Conservation (phyloP, 2,888 invertebrate genomes). For the Clitarchus hookeri region DNA sequence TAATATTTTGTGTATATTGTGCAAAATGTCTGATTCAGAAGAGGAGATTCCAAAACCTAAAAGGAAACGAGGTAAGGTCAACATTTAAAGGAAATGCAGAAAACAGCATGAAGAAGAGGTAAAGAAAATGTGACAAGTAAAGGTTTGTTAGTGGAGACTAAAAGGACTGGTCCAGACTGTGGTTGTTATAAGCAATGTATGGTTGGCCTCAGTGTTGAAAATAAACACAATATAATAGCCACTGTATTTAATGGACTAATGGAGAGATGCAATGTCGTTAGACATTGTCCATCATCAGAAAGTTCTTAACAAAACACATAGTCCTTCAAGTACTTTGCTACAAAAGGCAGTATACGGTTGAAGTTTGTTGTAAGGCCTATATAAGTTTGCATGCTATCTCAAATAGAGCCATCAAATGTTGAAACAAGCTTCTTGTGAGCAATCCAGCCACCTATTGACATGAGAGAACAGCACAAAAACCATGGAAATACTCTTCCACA, state of each 20-base stretch:
- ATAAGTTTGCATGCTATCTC: background rate
- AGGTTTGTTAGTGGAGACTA: conserved; percentile 15
- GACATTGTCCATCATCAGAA: background rate
- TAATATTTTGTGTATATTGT: too few species aligned
- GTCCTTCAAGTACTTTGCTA: background rate
- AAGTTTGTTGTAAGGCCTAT: background rate
- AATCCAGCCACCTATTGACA: background rate
- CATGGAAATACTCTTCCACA: background rate
- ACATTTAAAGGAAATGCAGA: too few species aligned
- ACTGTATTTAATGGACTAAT: conserved; percentile 5
- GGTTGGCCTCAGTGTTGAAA: background rate
- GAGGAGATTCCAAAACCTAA: too few species aligned
- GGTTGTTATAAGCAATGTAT: conserved; percentile 16
- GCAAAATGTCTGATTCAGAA: too few species aligned
- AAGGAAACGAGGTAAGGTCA: too few species aligned
- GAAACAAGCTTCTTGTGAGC: background rate
- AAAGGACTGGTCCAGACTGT: conserved; percentile 17
- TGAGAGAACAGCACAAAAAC: background rate
- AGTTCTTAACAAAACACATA: background rate
- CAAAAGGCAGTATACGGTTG: background rate
- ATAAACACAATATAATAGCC: background rate
- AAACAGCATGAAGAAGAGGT: background rate
- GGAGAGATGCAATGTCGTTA: conserved; percentile 15
- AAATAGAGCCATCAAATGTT: background rate
- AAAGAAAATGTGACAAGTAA: conserved; percentile 3